Base-by-base conservation (phyloP, 2,797 vertebrate species). In the Pangasius mekongensis region DNA sequence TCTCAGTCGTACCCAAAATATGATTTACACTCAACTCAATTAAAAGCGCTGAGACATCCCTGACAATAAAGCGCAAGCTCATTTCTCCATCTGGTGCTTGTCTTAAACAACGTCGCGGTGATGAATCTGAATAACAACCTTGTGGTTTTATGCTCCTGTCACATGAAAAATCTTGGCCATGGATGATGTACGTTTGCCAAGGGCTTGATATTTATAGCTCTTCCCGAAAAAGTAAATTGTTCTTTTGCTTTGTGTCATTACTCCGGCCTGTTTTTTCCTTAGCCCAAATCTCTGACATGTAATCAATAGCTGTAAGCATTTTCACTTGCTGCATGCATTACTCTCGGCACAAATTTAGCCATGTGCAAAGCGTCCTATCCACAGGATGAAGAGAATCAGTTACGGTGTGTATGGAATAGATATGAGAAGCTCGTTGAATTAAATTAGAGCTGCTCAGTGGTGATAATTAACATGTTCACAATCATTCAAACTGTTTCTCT, bases 241-340 rank as follows among this genome's bases (percentile, higher is more conserved):
- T 85, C 82, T 80, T 89, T 87, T 58, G 86, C 86, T 80, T 87
- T 80, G 88, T 84, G 82, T 85, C 85, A 87, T 87, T 87, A 78
- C 86, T 87, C 86, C 66, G 66, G 83, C 74, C 74, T 85, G 36
- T 82, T 64, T 33, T 67, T 27, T 27, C 81, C 64, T 77, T 85
- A 89, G 69, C 89, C 89, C 76, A 91, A 85, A 86, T 89, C 56
- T 89, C 71, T 85, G 85, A 88, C 71, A 77, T 54, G 73, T 64
- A 89, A 89, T 64, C 76, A 86, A 91, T 89, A 88, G 83, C 58
- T 85, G 76, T 67, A 85, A 85, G 86, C 71, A 54, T 81, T 83
- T 85, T 87, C 82, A 84, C 73, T 73, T 80, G 30, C 73, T 87
- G 69, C 27, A 66, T 82, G 88, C 43, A 47, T 47, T 47, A 47